Evolutionary conservation across 1,140 invertebrate species (phyloP).

Genomic region (Ceratosolen solmsi): DNA sequence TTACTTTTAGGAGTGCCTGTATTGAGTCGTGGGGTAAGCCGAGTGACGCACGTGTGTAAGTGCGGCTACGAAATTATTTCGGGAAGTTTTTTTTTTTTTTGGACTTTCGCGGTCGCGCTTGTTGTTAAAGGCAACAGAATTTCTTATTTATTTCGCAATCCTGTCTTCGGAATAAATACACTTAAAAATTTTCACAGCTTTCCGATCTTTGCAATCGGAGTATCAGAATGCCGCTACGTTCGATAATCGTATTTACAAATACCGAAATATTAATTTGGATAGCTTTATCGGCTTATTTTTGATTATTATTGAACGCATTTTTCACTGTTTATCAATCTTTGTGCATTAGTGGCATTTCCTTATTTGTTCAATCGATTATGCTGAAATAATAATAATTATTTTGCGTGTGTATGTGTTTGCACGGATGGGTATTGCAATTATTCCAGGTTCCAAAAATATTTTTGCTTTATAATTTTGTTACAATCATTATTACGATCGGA

Average conservation of each 20-base stretch:
- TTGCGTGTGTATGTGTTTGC: too few species aligned
- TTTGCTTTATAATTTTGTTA: too few species aligned
- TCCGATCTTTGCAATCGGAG: neutral
- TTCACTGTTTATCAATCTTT: neutral
- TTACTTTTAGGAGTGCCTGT: slow-evolving; percentile 27
- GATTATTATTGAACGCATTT: neutral
- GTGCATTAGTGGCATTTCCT: neutral
- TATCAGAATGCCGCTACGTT: neutral
- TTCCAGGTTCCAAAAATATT: too few species aligned
- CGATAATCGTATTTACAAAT: neutral
- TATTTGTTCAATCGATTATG: too few species aligned
- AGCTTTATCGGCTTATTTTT: neutral
- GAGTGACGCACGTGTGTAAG: neutral
- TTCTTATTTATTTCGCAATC: neutral
- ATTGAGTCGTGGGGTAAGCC: neutral
- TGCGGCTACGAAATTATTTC: neutral
- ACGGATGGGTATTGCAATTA: too few species aligned
- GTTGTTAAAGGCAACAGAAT: slow-evolving; percentile 12
- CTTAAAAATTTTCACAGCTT: neutral
- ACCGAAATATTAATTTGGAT: neutral
- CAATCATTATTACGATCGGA: too few species aligned
- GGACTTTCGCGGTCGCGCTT: slow-evolving; percentile 24
- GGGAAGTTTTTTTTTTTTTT: slow-evolving; percentile 17
- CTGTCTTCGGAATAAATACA: neutral
- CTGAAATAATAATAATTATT: too few species aligned